phyloP scores from a whole-genome alignment of 2,113 vertebrate species.

The Amphiprion percula region DNA sequence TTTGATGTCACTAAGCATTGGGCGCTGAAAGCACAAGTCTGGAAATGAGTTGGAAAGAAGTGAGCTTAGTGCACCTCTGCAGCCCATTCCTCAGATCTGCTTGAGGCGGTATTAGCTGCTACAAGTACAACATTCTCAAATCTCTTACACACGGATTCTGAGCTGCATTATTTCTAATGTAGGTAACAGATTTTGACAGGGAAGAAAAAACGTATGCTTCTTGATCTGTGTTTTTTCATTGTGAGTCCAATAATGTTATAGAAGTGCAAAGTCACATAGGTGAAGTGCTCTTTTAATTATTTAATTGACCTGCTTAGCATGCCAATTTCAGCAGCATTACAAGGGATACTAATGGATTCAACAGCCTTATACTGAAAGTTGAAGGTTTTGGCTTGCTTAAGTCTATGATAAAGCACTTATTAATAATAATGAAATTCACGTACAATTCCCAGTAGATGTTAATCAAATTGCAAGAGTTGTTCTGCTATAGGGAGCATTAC shows the following conservation, averaged over 20 bases:
- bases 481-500: too few relatives aligned
- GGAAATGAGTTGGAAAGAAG: neutral
- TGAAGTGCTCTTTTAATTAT: too few relatives aligned
- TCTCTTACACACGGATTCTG: neutral
- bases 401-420: neutral
- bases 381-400: neutral
- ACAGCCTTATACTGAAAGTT: neutral
- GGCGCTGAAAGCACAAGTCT: too few relatives aligned
- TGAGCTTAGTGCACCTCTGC: neutral
- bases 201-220: too few relatives aligned
- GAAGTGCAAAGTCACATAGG: too few relatives aligned
- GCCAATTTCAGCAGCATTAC: neutral
- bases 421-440: constrained; percentile 17
- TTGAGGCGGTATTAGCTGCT: neutral
- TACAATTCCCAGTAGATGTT: constrained; percentile 9
- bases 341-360: constrained; percentile 7
- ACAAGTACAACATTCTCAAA: neutral
- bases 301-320: neutral
- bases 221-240: too few relatives aligned
- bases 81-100: neutral
- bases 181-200: too few relatives aligned
- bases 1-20: neutral
- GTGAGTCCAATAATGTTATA: too few relatives aligned
- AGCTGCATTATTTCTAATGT: neutral
- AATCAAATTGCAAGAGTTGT: constrained; percentile 7